phyloP scores from a whole-genome alignment of 2,113 vertebrate genomes.

The Todiramphus saurophagus region DNA sequence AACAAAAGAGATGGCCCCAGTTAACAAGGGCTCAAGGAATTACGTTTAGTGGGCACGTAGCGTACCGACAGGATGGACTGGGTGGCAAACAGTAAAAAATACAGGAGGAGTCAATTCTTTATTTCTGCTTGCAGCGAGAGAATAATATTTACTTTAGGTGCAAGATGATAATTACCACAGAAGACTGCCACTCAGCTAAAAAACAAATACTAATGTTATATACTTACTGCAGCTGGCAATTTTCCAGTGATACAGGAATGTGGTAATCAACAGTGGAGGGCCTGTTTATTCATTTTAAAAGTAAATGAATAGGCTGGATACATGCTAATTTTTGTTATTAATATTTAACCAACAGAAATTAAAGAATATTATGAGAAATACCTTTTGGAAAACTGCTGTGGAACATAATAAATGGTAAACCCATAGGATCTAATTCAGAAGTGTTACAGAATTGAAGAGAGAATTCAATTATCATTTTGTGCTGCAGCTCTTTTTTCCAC shows the following conservation, averaged over 20 bases:
- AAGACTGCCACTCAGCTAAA: not conserved
- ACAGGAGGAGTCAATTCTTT: not conserved
- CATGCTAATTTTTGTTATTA: not conserved
- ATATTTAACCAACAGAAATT: not conserved
- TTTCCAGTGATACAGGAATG: conserved; percentile 6
- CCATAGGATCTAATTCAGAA: not conserved
- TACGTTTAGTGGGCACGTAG: not conserved
- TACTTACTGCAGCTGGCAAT: not conserved
- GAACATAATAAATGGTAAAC: not conserved
- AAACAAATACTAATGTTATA: not conserved
- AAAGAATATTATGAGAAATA: not conserved
- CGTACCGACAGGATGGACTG: not conserved
- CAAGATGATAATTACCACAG: not conserved
- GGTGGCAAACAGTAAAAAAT: not conserved
- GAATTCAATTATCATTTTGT: not conserved
- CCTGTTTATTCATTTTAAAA: conserved; percentile 17
- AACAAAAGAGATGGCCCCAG: conserved; percentile 13
- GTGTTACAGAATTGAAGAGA: not conserved
- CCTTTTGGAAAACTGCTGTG: not conserved
- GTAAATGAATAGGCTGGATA: not conserved
- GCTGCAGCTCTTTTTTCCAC: not conserved
- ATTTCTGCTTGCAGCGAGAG: not conserved
- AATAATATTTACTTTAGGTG: conserved; percentile 33
- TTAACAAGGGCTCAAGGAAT: not conserved
- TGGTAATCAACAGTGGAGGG: conserved; percentile 2